Base-by-base conservation (phyloP, 2,797 vertebrate genomes). In the Gastrophryne carolinensis region DNA sequence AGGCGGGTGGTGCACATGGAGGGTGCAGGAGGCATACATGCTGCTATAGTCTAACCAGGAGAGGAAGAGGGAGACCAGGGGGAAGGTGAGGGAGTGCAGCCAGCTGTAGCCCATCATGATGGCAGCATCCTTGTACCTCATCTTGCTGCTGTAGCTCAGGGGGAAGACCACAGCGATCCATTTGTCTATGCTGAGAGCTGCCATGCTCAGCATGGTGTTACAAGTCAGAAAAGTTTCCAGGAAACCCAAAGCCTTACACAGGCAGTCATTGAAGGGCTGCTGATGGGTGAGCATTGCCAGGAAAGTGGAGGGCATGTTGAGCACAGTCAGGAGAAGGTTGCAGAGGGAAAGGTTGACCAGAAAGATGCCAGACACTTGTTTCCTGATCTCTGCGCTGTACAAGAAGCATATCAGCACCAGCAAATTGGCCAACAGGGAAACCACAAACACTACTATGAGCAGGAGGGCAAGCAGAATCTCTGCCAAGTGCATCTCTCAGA, bases 121-220 rank as follows among this genome's bases (percentile, higher is more conserved):
- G 6, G 84, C 66, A 0, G 93, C 89, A 27, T 94, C 88, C 71
- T 88, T 87, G 79, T 87, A 85, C 73, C 90, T 84, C 91, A 94
- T 91, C 84, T 89, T 91, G 85, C 90, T 92, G 81, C 86, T 88
- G 67, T 93, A 93, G 71, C 87, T 90, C 19, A 93, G 80, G 2
- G 90, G 92, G 58, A 94, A 93, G 39, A 91, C 89, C 68, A 92
- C 89, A 0, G 91, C 91, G 21, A 92, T 82, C 93, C 93, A 93
- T 79, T 89, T 85, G 87, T 93, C 91, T 72, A 92, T 87, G 82
- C 93, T 90, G 39, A 93, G 91, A 0, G 90, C 92, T 21, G 89
- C 92, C 91, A 90, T 92, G 84, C 87, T 94, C 82, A 93, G 61
- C 90, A 92, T 92, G 0, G 89, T 80, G 69, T 91, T 92, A 30